These are phyloP conservation scores for Hartigia nigra DNA, from an alignment of 2,888 invertebrate genomes.

Conservation along the genomic window DNA sequence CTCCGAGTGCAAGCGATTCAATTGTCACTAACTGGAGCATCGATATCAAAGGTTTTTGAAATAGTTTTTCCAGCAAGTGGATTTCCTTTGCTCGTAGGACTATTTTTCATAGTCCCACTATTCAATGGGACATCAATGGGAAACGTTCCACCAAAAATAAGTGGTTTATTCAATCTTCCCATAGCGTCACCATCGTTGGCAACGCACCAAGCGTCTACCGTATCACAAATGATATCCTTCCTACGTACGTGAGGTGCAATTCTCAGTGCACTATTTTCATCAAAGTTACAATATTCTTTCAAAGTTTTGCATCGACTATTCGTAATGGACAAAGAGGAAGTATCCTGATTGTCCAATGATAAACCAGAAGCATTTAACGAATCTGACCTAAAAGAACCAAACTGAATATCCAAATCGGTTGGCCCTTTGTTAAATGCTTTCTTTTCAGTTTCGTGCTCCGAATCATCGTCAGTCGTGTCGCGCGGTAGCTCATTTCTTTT, in stretches of 20 bases:
- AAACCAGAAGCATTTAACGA: conserved; percentile 39
- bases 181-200: conserved; percentile 35
- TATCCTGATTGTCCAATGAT: conserved; percentile 30
- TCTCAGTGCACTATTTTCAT: conserved; percentile 58
- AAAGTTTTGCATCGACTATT: conserved; percentile 43
- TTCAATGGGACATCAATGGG: conserved; percentile 81
- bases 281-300: conserved; percentile 58
- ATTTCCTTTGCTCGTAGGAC: conserved; percentile 22
- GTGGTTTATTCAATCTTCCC: conserved; percentile 67
- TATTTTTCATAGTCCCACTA: conserved; percentile 37
- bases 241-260: conserved; percentile 63
- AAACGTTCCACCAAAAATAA: conserved; percentile 87
- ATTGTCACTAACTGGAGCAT: conserved; percentile 63
- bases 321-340: not conserved
- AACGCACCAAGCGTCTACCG: conserved; percentile 73
- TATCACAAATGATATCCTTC: conserved; percentile 71
- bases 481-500: conserved; percentile 31
- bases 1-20: not conserved
- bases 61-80: conserved; percentile 34
- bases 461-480: conserved; percentile 4
- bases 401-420: conserved; percentile 60
- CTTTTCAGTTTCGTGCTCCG: conserved; percentile 7
- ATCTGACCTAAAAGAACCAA: conserved; percentile 47
- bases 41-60: conserved; percentile 69
- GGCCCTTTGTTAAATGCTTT: conserved; percentile 14